Conservation (phyloP, 2,113 vertebrate genomes). For the Mobula birostris region DNA sequence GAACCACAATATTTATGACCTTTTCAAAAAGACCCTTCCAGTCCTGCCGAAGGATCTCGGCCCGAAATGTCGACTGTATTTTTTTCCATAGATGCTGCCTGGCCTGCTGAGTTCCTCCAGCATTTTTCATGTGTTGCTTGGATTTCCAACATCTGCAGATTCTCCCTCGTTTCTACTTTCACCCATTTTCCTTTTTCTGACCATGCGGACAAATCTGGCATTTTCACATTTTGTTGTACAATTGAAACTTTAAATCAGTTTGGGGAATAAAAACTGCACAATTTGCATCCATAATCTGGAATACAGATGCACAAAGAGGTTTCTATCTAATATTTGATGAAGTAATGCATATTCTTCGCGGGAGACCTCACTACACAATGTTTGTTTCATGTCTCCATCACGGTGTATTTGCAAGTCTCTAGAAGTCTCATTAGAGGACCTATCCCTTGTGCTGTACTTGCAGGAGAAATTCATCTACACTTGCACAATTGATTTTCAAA, state of each 20-base stretch:
- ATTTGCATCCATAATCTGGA: neutral
- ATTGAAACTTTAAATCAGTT: neutral
- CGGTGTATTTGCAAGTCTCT: conserved; percentile 8
- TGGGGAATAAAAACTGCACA: neutral
- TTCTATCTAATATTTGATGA: neutral
- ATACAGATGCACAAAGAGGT: neutral
- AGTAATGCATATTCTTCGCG: neutral
- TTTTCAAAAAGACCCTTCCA: neutral
- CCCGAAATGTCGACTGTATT: no score
- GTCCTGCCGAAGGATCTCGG: no score
- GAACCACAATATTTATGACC: neutral
- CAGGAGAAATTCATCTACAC: conserved; percentile 40
- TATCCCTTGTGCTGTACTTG: neutral
- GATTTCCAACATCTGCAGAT: no score
- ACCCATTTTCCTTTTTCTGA: neutral
- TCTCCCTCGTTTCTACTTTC: neutral
- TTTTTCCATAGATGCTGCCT: no score
- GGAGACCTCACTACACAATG: neutral
- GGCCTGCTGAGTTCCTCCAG: no score
- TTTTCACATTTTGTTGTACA: neutral
- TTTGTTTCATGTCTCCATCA: neutral
- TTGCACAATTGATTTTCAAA: conserved; percentile 60
- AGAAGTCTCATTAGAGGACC: conserved; percentile 2
- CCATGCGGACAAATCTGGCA: neutral
- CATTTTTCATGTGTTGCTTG: no score